phyloP scores from a whole-genome alignment of 2,797 vertebrate species.

The Menidia menidia region DNA sequence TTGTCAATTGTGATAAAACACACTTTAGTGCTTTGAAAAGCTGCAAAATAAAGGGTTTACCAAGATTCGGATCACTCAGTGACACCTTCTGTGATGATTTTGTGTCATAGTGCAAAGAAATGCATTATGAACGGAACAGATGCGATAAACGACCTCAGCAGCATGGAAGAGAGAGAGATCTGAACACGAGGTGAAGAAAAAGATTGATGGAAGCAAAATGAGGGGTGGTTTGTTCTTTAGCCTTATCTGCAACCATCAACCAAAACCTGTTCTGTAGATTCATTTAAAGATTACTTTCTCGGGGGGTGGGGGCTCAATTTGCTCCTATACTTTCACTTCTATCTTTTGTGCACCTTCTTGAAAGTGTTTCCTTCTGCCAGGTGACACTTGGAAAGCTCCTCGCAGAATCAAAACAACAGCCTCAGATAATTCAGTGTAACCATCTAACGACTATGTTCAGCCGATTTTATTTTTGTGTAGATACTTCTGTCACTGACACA shows the following conservation, averaged over 20 bases:
- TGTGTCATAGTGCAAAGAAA: slow-evolving; percentile 29
- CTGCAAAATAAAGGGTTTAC: slow-evolving; percentile 26
- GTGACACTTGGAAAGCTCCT: slow-evolving; percentile 64
- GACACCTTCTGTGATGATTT: slow-evolving; percentile 24
- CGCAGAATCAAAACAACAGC: slow-evolving; percentile 65
- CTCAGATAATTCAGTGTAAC: slow-evolving; percentile 68
- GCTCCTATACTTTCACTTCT: slow-evolving; percentile 20
- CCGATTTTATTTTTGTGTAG: slow-evolving; percentile 53
- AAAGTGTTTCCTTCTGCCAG: slow-evolving; percentile 40
- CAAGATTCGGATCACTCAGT: slow-evolving; percentile 1
- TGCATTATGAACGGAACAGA: not conserved
- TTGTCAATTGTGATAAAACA: slow-evolving; percentile 42
- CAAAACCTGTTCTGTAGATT: slow-evolving; percentile 77
- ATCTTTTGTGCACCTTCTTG: slow-evolving; percentile 24
- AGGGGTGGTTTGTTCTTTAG: slow-evolving; percentile 61
- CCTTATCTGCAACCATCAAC: slow-evolving; percentile 74
- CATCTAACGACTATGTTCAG: slow-evolving; percentile 59
- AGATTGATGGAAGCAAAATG: slow-evolving; percentile 57
- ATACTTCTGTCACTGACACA: slow-evolving; percentile 47
- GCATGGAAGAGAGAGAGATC: slow-evolving; percentile 23
- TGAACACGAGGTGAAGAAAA: slow-evolving; percentile 49
- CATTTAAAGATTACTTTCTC: slow-evolving; percentile 77
- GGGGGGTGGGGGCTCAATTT: slow-evolving; percentile 48
- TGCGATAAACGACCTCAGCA: slow-evolving; percentile 1
- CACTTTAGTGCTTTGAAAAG: not conserved